These are phyloP conservation scores for Syngnathoides biaculeatus DNA, from an alignment of 2,113 vertebrate species.

Conservation along the genomic window DNA sequence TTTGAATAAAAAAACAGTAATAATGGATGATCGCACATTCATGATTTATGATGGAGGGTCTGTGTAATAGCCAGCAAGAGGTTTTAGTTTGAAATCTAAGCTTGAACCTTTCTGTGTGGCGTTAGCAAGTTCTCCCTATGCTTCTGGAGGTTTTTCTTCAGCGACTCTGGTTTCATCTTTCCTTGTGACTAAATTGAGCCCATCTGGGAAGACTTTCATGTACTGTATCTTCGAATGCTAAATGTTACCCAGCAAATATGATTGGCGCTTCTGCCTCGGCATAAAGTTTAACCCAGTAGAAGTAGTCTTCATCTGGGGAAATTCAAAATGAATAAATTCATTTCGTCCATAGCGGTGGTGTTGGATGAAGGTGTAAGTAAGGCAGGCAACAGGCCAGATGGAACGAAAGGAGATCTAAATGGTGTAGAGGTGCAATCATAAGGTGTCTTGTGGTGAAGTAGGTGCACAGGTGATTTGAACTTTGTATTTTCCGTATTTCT, in stretches of 20 bases:
- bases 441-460: conserved; percentile 37
- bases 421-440: conserved; percentile 54
- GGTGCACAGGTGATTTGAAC: conserved; percentile 39
- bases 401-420: conserved; percentile 55
- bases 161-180: not conserved
- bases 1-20: not conserved
- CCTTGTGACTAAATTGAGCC: not conserved
- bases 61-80: not conserved
- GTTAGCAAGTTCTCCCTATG: not conserved
- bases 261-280: conserved; percentile 12
- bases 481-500: conserved; percentile 48
- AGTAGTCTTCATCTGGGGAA: conserved; percentile 37
- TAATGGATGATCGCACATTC: not conserved
- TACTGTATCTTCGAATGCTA: not conserved
- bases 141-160: not conserved
- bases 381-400: conserved; percentile 26
- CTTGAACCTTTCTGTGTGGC: not conserved
- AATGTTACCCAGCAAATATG: not conserved
- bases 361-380: conserved; percentile 25
- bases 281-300: conserved; percentile 34
- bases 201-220: not conserved
- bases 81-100: not conserved
- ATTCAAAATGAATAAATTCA: conserved; percentile 40
- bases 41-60: not conserved
- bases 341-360: conserved; percentile 32